Evolutionary conservation across 2,888 invertebrate genomes (phyloP).

Genomic region (Lasioglossum calceatum): DNA sequence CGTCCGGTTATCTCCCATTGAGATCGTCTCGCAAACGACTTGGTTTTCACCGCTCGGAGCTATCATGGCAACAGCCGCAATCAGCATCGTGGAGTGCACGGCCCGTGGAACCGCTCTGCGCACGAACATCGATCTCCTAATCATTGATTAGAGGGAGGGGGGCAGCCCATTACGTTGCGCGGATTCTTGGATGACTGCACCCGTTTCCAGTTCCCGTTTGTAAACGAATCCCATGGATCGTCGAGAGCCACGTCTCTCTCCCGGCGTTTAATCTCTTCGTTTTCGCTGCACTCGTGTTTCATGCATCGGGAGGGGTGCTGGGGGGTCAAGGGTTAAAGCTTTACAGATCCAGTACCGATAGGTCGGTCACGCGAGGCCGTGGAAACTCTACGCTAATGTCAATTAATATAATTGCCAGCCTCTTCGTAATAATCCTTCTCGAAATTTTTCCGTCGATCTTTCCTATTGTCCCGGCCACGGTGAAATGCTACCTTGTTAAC

Average conservation of each 20-base stretch:
- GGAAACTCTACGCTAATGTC: slow-evolving; percentile 45
- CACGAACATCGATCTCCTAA: slow-evolving; percentile 72
- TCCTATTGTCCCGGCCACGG: not conserved
- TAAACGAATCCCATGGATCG: slow-evolving; percentile 47
- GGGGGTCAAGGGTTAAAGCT: slow-evolving; percentile 45
- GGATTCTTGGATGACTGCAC: slow-evolving; percentile 41
- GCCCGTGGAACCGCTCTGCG: slow-evolving; percentile 26
- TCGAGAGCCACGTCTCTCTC: slow-evolving; percentile 28
- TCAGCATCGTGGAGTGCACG: slow-evolving; percentile 15
- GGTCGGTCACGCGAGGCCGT: slow-evolving; percentile 50
- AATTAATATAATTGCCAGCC: slow-evolving; percentile 56
- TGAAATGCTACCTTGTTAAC: not conserved
- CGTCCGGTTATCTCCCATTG: not conserved
- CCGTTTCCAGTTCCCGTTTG: slow-evolving; percentile 35
- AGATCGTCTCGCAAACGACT: not conserved
- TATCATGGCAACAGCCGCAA: slow-evolving; percentile 10
- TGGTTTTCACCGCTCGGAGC: not conserved
- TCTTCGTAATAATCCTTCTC: slow-evolving; percentile 48
- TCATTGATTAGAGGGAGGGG: slow-evolving; percentile 72
- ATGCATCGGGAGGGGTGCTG: slow-evolving; percentile 26
- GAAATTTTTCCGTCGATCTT: not conserved
- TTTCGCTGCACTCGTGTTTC: slow-evolving; percentile 46
- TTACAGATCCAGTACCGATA: slow-evolving; percentile 54
- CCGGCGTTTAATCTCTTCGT: slow-evolving; percentile 50
- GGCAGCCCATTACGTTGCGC: slow-evolving; percentile 64